Evolutionary conservation across 2,888 invertebrate species (phyloP), one percentile per base, ranked within the genome.

Genomic region (Emmelina monodactyla): DNA sequence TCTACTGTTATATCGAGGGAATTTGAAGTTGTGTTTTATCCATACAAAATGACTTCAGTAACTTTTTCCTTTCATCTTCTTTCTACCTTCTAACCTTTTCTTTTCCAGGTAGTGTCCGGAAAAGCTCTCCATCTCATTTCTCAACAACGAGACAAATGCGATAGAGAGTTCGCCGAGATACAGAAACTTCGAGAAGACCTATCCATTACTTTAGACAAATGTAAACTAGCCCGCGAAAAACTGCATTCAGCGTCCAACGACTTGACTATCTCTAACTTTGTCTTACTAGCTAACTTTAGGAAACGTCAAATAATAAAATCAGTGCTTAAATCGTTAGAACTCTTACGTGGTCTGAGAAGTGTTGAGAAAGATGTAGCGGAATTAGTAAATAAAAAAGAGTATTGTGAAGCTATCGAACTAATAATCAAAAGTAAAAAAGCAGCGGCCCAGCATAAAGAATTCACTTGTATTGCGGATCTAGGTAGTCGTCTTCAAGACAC

Each of bases 71-170:
- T n/a, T n/a, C n/a, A n/a, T n/a, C n/a, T n/a, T n/a, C n/a, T n/a
- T n/a, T n/a, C n/a, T n/a, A n/a, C n/a, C n/a, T n/a, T n/a, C n/a
- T n/a, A n/a, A n/a, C n/a, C n/a, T n/a, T n/a, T n/a, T n/a, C n/a
- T n/a, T n/a, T n/a, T n/a, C n/a, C 62, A 79, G 79, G 94, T 95
- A 10, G 93, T 96, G 3, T 96, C 97, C 0, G 95, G 94, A 49
- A 93, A 94, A 70, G 94, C 97, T 0, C 83, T 97, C 0, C 92
- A 94, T 49, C 82, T 97, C 22, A 97, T 98, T 51, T 82, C 96
- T 3, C 92, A 97, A 57, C 95, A 97, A 47, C 89, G 96, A 38
- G 88, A 88, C 45, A 85, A 89, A 0, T 97, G 95, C 61, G 90
- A 91, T 48, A 82, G 86, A 12, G 95, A 97, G 59, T 90, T 97